Evolutionary conservation across 2,113 vertebrate genomes (phyloP), one percentile per base, ranked within the genome.

Genomic region (Mirza zaza): DNA sequence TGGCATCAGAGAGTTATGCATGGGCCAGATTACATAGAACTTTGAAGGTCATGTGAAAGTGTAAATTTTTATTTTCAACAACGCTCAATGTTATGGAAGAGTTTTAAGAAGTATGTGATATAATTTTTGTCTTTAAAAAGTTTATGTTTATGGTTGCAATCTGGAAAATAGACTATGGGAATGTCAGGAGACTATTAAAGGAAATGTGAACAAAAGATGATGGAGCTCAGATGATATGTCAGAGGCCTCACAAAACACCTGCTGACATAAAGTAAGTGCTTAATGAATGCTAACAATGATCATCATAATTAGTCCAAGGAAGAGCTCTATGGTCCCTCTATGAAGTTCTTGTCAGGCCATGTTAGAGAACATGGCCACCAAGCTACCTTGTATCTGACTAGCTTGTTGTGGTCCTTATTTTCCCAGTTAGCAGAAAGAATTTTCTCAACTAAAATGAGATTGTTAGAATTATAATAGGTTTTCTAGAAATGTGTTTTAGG

Each of bases 401-500:
- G 0, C 32, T 57, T 82, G 14, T 52, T 45, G 20, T 70, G 27
- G 27, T n/a, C 9, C 32, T 45, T 45, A n/a, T 29, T 55, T 80
- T 90, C 65, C 8, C 63, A 97, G 94, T 79, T 14, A 95, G 18
- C 39, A 68, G 48, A 18, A 71, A 79, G 13, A 1, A 86, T 82
- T 68, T 85, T n/a, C 85, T 23, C 45, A 71, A 7, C 20, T 39
- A n/a, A 77, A 50, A 82, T 57, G 17, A n/a, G 1, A 42, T 68
- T 95, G 67, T 12, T 50, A 25, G 23, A 92, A 75, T 81, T 65
- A 12, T 20, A 83, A 45, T 21, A 48, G 61, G 4, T 76, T 52
- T 89, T 71, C 57, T 76, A 13, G 55, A 96, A 91, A 95, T 67
- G 12, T 14, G 27, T 61, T 86, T 88, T 61, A 61, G n/a, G 29